Percentiles rank a stretch among this genome's conserved stretches.
These are phyloP conservation scores for Orius laevigatus DNA, from an alignment of 1,140 invertebrate genomes.

Conservation along the genomic window DNA sequence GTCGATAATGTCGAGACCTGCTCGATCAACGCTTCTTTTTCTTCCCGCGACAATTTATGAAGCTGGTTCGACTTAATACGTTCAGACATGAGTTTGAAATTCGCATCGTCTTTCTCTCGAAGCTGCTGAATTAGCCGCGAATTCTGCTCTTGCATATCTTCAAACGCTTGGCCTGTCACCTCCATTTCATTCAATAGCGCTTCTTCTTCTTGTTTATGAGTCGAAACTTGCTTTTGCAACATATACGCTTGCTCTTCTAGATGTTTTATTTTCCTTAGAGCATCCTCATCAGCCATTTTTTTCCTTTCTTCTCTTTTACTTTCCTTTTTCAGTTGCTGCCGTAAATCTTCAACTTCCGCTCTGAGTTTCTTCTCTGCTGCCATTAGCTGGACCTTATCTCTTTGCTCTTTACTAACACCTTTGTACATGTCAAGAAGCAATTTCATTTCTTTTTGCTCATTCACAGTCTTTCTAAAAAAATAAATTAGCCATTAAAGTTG, in stretches of 20 bases:
- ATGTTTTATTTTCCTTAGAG: conserved; percentile 84
- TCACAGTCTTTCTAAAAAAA: conserved; percentile 68
- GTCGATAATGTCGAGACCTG: conserved; percentile 71
- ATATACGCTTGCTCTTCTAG: conserved; percentile 80
- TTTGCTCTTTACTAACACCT: conserved; percentile 85
- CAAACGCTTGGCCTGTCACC: conserved; percentile 95
- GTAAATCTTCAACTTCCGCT: conserved; percentile 77
- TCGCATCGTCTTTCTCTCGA: conserved; percentile 95
- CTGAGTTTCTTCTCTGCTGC: conserved; percentile 81
- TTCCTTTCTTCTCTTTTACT: conserved; percentile 81
- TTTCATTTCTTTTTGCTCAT: conserved; percentile 86
- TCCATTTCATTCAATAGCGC: conserved; percentile 97
- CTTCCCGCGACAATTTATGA: conserved; percentile 84
- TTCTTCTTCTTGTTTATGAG: conserved; percentile 90
- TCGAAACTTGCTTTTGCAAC: conserved; percentile 63
- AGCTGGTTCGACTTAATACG: conserved; percentile 93
- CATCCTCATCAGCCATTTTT: conserved; percentile 88
- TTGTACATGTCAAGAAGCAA: conserved; percentile 93
- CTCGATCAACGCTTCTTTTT: conserved; percentile 79
- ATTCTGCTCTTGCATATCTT: conserved; percentile 99
- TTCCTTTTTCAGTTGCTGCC: conserved; percentile 73
- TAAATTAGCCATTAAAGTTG: conserved; percentile 9
- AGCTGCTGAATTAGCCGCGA: conserved; percentile 88
- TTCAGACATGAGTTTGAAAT: conserved; percentile 98
- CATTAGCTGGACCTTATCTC: conserved; percentile 93